Conservation (phyloP, 2,888 invertebrate genomes). For the Hyposoter dolosus region DNA sequence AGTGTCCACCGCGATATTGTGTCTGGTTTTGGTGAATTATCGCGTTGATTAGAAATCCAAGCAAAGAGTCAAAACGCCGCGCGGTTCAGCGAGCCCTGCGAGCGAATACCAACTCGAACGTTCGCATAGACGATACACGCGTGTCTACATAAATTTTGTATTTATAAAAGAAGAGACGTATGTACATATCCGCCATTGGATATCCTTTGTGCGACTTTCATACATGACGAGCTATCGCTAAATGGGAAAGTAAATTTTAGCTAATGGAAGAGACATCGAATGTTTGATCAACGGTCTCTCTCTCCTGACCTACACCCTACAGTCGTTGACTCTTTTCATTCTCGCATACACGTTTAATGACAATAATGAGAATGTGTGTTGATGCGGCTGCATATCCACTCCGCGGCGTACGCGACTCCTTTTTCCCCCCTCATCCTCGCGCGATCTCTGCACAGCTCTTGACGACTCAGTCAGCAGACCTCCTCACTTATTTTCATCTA, state of each 20-base stretch:
- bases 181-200: background rate
- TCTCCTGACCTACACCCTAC: constrained; percentile 83
- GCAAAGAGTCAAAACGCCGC: background rate
- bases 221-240: constrained; percentile 83
- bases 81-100: background rate
- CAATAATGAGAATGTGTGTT: constrained; percentile 20
- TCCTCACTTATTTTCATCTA: constrained; percentile 20
- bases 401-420: background rate
- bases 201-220: constrained; percentile 78
- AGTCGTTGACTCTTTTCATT: constrained; percentile 82
- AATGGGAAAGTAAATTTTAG: constrained; percentile 83
- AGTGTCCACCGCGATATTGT: no score
- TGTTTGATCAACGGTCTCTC: constrained; percentile 82
- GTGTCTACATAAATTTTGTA: background rate
- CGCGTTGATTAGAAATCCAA: no score
- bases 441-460: background rate
- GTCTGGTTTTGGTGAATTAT: no score
- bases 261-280: constrained; percentile 84
- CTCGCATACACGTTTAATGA: constrained; percentile 60
- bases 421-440: constrained; percentile 11
- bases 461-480: background rate
- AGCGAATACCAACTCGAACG: background rate
- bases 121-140: background rate
- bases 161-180: background rate
- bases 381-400: constrained; percentile 13